These are phyloP conservation scores for Coregonus ussuriensis DNA, from an alignment of 2,797 vertebrate species.

Conservation along the genomic window DNA sequence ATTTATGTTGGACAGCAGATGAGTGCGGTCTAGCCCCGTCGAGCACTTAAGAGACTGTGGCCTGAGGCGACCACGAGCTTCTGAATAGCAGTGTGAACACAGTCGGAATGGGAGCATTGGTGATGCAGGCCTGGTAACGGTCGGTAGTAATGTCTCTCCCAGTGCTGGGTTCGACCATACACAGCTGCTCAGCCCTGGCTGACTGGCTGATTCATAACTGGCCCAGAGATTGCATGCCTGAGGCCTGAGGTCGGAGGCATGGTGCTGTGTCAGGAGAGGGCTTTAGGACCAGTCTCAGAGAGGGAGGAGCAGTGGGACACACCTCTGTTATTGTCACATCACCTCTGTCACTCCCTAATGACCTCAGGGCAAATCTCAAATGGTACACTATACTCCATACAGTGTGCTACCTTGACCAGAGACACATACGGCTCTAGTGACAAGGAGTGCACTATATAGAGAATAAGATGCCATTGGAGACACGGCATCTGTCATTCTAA, in stretches of 20 bases:
- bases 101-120: slow-evolving; percentile 42
- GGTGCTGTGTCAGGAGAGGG: slow-evolving; percentile 4
- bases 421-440: too few species aligned
- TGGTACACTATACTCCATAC: too few species aligned
- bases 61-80: slow-evolving; percentile 25
- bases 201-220: slow-evolving; percentile 15
- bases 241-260: slow-evolving; percentile 17
- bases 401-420: too few species aligned
- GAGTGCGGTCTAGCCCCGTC: slow-evolving; percentile 13
- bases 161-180: slow-evolving; percentile 29
- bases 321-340: neutral
- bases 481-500: neutral
- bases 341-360: neutral
- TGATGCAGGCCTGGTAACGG: slow-evolving; percentile 22
- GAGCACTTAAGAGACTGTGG: slow-evolving; percentile 27
- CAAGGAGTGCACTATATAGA: too few species aligned
- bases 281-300: slow-evolving; percentile 1
- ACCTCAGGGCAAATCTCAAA: neutral
- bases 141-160: slow-evolving; percentile 36
- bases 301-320: neutral
- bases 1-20: slow-evolving; percentile 17
- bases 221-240: slow-evolving; percentile 16
- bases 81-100: slow-evolving; percentile 29
- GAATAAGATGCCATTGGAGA: neutral
- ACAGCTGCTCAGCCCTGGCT: slow-evolving; percentile 22